A percentile compares a stretch with the other conserved stretches of the same genome.
Conservation (phyloP, 2,113 vertebrate species). For the Girardinichthys multiradiatus region DNA sequence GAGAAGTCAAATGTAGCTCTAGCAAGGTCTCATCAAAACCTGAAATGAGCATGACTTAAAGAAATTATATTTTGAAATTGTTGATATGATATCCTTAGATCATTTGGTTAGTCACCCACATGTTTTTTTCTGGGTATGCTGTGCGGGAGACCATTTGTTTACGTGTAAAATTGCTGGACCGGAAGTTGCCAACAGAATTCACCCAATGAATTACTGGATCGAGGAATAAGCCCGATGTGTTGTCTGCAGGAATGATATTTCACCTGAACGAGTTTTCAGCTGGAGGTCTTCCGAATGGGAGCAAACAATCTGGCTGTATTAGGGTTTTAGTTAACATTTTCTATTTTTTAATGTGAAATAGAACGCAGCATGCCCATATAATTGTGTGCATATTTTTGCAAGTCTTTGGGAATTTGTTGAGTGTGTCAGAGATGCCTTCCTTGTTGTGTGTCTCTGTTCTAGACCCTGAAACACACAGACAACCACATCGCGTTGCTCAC, state of each 20-base stretch:
- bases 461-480: constrained; percentile 56
- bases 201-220: no score
- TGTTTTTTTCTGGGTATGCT: no score
- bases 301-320: no score
- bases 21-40: no score
- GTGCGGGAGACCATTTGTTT: not conserved
- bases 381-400: constrained; percentile 32
- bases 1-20: no score
- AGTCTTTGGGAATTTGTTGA: constrained; percentile 63
- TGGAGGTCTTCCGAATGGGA: not conserved
- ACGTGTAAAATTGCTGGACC: not conserved
- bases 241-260: not conserved
- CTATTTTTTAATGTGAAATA: not conserved
- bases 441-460: constrained; percentile 63
- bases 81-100: no score
- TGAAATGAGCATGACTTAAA: no score
- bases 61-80: no score
- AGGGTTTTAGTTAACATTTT: not conserved
- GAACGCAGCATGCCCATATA: constrained; percentile 13
- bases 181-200: not conserved
- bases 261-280: not conserved
- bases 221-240: no score
- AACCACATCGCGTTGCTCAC: constrained; percentile 21
- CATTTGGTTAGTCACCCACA: no score
- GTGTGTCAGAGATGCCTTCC: constrained; percentile 65